A percentile compares a stretch with the other conserved stretches of the same genome.
phyloP scores from a whole-genome alignment of 2,888 invertebrate species.

The Monoplex corrugatus region DNA sequence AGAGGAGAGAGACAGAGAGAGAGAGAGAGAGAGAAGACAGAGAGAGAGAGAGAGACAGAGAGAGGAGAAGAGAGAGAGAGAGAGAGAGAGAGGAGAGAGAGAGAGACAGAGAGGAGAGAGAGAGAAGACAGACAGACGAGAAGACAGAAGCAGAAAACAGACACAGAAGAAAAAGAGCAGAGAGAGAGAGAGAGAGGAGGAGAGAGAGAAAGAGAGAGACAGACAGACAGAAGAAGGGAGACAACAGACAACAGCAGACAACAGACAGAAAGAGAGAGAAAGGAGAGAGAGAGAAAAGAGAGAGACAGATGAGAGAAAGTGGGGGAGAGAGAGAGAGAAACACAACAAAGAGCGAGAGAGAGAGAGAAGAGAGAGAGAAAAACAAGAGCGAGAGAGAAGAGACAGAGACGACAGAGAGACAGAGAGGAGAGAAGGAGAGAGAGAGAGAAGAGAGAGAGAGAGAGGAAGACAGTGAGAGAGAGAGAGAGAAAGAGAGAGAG shows the following conservation, averaged over 20 bases:
- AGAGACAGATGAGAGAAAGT: constrained; percentile 18
- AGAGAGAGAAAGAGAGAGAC: constrained; percentile 22
- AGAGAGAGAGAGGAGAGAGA: neutral
- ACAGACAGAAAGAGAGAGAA: neutral
- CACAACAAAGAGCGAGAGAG: neutral
- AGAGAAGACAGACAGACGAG: neutral
- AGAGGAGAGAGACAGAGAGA: no score
- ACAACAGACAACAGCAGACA: no score
- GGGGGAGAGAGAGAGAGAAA: constrained; percentile 10
- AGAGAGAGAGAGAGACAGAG: neutral
- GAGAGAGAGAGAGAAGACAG: neutral
- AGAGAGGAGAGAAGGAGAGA: neutral
- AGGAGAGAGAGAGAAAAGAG: constrained; percentile 22
- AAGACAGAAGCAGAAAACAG: neutral
- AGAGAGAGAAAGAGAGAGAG: neutral
- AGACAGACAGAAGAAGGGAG: neutral
- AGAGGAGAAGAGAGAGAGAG: neutral
- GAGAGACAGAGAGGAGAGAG: neutral
- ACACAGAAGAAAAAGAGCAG: neutral
- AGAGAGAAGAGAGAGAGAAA: neutral
- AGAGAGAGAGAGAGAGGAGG: neutral
- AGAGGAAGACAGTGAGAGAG: neutral
- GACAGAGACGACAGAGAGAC: neutral
- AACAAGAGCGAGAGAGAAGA: neutral
- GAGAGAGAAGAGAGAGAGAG: neutral